Conservation (phyloP, 2,113 vertebrate genomes). For the Girardinichthys multiradiatus region DNA sequence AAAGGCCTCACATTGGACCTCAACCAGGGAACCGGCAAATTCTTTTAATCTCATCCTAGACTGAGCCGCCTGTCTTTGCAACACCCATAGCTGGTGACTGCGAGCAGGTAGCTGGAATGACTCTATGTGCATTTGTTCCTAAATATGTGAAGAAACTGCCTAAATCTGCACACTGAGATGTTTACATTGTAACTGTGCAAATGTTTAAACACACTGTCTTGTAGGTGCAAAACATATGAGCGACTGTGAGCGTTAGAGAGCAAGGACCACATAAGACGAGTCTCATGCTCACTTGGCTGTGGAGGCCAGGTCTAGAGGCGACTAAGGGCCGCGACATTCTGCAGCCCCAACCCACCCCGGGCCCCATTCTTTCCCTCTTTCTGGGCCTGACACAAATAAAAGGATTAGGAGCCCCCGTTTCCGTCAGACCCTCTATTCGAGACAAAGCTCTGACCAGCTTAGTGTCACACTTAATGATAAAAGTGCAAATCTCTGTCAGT, state of each 20-base stretch:
- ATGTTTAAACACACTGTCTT: constrained; percentile 32
- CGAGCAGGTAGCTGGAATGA: constrained; percentile 16
- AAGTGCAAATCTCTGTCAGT: constrained; percentile 97
- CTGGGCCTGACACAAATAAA: constrained; percentile 96
- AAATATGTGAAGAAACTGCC: not conserved
- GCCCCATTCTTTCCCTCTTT: constrained; percentile 85
- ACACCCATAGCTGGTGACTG: constrained; percentile 27
- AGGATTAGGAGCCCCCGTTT: constrained; percentile 98
- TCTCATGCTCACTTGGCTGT: constrained; percentile 82
- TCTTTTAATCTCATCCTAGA: constrained; percentile 76
- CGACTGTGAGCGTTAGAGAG: constrained; percentile 43
- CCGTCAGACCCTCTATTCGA: constrained; percentile 90
- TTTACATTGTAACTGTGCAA: constrained; percentile 20
- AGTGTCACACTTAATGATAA: constrained; percentile 96
- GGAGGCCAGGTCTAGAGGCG: constrained; percentile 73
- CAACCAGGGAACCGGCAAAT: constrained; percentile 65
- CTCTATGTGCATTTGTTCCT: not conserved
- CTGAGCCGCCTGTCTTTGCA: constrained; percentile 41
- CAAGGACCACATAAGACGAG: constrained; percentile 77
- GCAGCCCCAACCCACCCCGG: constrained; percentile 78
- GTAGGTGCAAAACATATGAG: constrained; percentile 18
- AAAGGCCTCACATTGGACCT: constrained; percentile 72
- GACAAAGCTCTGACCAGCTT: constrained; percentile 92
- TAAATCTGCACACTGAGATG: not conserved
- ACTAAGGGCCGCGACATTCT: constrained; percentile 75